Conservation (phyloP, 1,140 invertebrate species). For the Berghia stephanieae region DNA sequence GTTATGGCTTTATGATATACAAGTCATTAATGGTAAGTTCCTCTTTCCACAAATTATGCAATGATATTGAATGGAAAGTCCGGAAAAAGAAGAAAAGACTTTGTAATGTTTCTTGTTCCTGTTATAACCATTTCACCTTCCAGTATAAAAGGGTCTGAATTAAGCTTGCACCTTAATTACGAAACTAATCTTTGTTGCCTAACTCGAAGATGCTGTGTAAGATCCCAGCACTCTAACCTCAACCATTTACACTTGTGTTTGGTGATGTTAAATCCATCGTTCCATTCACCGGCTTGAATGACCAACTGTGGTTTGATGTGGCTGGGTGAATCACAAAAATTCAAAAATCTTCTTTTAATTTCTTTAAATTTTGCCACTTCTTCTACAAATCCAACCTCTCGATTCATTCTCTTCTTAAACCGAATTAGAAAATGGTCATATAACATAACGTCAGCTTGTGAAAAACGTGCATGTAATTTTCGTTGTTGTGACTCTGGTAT, state of each 20-base stretch:
- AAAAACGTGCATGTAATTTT: background rate
- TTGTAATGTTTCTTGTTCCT: too few species aligned
- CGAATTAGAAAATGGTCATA: slow-evolving; percentile 13
- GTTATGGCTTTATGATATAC: too few species aligned
- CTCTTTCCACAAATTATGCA: too few species aligned
- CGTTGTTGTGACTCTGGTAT: background rate
- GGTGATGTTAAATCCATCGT: background rate
- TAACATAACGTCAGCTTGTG: slow-evolving; percentile 4
- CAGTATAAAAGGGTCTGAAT: too few species aligned
- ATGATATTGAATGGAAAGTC: too few species aligned
- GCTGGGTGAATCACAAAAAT: slow-evolving; percentile 15
- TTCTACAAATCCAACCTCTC: background rate
- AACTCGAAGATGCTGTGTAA: too few species aligned
- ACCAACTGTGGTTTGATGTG: background rate
- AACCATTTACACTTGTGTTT: slow-evolving; percentile 22
- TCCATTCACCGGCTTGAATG: slow-evolving; percentile 10
- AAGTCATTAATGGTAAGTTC: too few species aligned
- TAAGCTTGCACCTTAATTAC: too few species aligned
- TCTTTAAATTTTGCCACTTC: slow-evolving; percentile 21
- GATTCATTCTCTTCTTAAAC: slow-evolving; percentile 9
- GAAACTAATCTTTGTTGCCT: too few species aligned
- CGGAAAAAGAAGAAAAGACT: too few species aligned
- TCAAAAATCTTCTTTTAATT: background rate
- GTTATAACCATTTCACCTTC: too few species aligned
- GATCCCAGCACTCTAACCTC: too few species aligned